Evolutionary conservation across 2,113 vertebrate species (phyloP).

Genomic region (Taurulus bubalis): DNA sequence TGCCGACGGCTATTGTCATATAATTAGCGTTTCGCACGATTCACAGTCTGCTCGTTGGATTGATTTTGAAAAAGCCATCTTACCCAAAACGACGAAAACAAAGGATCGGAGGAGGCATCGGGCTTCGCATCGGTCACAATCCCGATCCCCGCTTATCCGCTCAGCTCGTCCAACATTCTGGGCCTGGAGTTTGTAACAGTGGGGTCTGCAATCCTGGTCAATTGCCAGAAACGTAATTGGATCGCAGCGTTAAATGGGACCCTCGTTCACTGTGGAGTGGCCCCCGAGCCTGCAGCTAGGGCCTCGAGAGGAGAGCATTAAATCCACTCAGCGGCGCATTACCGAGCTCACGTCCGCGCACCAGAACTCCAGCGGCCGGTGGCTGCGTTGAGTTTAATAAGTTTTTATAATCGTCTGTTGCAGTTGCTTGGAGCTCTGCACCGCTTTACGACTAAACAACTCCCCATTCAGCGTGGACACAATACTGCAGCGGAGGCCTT

Average conservation of each 20-base stretch:
- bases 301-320: slow-evolving; percentile 34
- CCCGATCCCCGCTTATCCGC: not conserved
- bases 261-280: slow-evolving; percentile 45
- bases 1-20: not conserved
- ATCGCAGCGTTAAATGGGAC: slow-evolving; percentile 58
- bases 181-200: not conserved
- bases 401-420: not conserved
- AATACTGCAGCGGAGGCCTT: slow-evolving; percentile 2
- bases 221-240: slow-evolving; percentile 51
- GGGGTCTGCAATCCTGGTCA: not conserved
- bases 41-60: no score
- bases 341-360: not conserved
- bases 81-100: not conserved
- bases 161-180: not conserved
- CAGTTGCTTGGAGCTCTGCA: not conserved
- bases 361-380: slow-evolving; percentile 10
- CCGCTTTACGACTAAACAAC: slow-evolving; percentile 32
- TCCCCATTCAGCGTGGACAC: slow-evolving; percentile 13
- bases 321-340: slow-evolving; percentile 13
- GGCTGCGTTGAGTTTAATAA: slow-evolving; percentile 13
- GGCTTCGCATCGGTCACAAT: no score
- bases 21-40: not conserved
- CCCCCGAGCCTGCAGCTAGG: slow-evolving; percentile 29
- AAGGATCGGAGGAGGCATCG: not conserved
- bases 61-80: not conserved